A percentile compares a stretch with the other conserved stretches of the same genome.
phyloP scores from a whole-genome alignment of 2,113 vertebrate genomes.

The Puntigrus tetrazona region DNA sequence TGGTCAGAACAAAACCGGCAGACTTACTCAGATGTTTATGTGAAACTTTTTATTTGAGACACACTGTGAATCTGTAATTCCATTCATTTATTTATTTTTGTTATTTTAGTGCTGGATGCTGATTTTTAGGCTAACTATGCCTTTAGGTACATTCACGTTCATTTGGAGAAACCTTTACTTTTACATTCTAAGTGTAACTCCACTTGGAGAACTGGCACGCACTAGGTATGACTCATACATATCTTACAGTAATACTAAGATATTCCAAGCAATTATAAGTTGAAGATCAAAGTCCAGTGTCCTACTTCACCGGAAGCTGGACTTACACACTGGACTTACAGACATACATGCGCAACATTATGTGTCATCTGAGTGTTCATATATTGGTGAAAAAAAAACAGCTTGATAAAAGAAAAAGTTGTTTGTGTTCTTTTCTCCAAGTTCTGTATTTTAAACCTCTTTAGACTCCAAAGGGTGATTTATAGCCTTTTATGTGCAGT shows the following conservation, averaged over 20 bases:
- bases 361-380: background rate
- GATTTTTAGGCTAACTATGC: background rate
- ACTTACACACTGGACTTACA: background rate
- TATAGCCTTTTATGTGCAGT: background rate
- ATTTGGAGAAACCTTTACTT: background rate
- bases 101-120: too few relatives aligned
- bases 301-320: background rate
- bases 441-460: background rate
- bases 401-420: background rate
- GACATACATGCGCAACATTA: too few relatives aligned
- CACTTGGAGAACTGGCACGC: too few relatives aligned
- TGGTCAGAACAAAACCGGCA: too few relatives aligned
- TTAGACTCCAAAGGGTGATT: background rate
- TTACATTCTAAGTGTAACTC: background rate
- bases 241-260: background rate
- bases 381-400: too few relatives aligned
- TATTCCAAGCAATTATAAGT: background rate
- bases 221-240: background rate
- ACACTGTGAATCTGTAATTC: too few relatives aligned
- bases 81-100: background rate
- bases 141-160: background rate
- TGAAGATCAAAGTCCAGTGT: background rate
- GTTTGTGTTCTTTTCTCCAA: background rate
- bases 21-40: too few relatives aligned
- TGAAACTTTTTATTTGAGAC: too few relatives aligned